phyloP scores from a whole-genome alignment of 2,113 vertebrate species.

The Sorex fumeus region DNA sequence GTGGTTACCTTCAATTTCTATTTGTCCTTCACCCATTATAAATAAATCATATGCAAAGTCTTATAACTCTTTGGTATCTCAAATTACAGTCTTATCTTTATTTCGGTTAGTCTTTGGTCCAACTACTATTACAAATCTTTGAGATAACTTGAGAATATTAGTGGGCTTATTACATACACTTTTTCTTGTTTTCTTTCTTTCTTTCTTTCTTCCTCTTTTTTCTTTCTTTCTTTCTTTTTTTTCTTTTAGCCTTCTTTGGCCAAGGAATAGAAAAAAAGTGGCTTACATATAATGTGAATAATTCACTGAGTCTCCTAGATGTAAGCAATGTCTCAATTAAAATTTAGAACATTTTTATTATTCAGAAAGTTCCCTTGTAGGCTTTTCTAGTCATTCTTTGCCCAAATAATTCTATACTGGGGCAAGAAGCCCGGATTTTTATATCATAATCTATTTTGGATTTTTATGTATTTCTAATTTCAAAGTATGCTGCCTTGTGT shows the following conservation, averaged over 20 bases:
- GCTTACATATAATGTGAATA: neutral
- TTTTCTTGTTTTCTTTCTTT: neutral
- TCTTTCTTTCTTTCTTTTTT: neutral
- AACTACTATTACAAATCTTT: neutral
- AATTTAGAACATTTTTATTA: neutral
- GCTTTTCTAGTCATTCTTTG: neutral
- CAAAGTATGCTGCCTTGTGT: neutral
- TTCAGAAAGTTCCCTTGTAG: neutral
- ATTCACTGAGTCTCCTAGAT: neutral
- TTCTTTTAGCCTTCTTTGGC: neutral
- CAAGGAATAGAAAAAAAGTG: neutral
- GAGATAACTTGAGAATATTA: neutral
- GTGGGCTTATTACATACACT: neutral
- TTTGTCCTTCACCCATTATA: neutral
- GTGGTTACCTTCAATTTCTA: neutral
- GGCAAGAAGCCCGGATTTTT: neutral
- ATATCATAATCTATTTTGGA: neutral
- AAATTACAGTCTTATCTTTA: neutral
- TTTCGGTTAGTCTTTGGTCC: neutral
- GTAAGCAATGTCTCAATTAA: neutral
- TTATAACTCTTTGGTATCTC: neutral
- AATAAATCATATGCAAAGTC: neutral
- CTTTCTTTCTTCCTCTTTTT: too few relatives aligned
- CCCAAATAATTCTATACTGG: neutral
- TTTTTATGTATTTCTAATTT: neutral